Evolutionary conservation across 2,113 vertebrate genomes (phyloP).

Genomic region (Cardinalis cardinalis): DNA sequence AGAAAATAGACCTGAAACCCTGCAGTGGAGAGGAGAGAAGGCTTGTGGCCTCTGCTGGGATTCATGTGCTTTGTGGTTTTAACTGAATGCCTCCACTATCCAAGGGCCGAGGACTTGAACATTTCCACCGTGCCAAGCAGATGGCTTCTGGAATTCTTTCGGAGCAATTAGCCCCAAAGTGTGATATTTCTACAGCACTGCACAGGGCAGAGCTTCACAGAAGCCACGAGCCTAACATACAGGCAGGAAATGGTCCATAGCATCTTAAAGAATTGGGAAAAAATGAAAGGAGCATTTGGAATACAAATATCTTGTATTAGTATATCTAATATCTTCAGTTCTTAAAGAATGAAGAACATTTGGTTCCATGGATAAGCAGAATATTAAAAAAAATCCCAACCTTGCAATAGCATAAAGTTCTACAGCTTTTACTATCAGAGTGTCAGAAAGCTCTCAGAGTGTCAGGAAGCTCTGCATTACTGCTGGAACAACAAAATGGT

Average conservation of each 20-base stretch:
- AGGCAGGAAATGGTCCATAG: fast-evolving
- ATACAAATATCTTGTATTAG: background rate
- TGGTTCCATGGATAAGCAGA: background rate
- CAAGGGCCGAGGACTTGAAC: background rate
- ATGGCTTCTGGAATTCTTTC: background rate
- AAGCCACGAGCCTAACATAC: background rate
- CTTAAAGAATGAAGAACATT: background rate
- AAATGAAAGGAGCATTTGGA: background rate
- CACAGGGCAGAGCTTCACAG: background rate
- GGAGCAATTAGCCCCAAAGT: background rate
- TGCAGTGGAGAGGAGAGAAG: background rate
- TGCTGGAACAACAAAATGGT: background rate
- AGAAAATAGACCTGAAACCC: background rate
- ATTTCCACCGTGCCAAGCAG: background rate
- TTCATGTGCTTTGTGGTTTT: background rate
- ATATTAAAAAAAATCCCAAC: background rate
- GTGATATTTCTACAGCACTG: background rate
- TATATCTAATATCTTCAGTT: background rate
- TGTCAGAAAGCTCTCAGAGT: background rate
- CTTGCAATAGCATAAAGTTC: background rate
- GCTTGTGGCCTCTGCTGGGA: background rate
- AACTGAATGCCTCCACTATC: background rate
- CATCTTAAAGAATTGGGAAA: background rate
- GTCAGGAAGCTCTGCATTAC: background rate
- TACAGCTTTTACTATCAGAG: background rate